These are phyloP conservation scores for Nansenia antarctica DNA, from an alignment of 2,113 vertebrate genomes.

Conservation along the genomic window DNA sequence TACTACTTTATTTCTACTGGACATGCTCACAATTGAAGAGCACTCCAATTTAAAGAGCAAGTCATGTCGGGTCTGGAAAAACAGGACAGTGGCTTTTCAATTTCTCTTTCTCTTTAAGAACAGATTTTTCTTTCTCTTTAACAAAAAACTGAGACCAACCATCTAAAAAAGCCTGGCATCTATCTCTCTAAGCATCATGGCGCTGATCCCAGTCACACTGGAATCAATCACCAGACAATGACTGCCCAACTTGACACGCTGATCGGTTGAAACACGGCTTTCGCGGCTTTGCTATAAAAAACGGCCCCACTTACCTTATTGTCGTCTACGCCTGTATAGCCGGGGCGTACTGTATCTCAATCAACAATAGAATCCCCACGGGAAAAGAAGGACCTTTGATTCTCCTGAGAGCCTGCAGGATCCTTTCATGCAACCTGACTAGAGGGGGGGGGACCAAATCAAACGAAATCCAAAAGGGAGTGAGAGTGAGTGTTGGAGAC, in stretches of 20 bases:
- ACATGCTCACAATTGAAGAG: constrained; percentile 33
- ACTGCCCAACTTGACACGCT: not conserved
- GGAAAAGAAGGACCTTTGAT: not conserved
- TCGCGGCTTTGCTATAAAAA: not conserved
- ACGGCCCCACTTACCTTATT: not conserved
- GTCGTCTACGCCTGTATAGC: not conserved
- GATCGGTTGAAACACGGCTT: not conserved
- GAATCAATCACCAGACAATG: not conserved
- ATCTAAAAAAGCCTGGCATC: too few relatives aligned
- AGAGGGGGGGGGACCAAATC: too few relatives aligned
- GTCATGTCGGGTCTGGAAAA: constrained; percentile 34
- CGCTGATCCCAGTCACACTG: not conserved
- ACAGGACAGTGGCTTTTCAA: constrained; percentile 27
- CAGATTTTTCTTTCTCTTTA: not conserved
- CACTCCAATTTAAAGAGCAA: constrained; percentile 30
- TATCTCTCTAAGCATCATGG: not conserved
- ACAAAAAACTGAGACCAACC: too few relatives aligned
- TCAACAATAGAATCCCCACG: not conserved
- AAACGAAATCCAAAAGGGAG: constrained; percentile 46
- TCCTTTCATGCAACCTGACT: not conserved
- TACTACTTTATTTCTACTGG: constrained; percentile 55
- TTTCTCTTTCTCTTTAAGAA: not conserved
- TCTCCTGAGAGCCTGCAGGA: not conserved
- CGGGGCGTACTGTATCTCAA: not conserved
- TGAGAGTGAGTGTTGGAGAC: constrained; percentile 81